These are phyloP conservation scores for Pammene fasciana DNA, from an alignment of 2,888 invertebrate genomes.

Conservation along the genomic window DNA sequence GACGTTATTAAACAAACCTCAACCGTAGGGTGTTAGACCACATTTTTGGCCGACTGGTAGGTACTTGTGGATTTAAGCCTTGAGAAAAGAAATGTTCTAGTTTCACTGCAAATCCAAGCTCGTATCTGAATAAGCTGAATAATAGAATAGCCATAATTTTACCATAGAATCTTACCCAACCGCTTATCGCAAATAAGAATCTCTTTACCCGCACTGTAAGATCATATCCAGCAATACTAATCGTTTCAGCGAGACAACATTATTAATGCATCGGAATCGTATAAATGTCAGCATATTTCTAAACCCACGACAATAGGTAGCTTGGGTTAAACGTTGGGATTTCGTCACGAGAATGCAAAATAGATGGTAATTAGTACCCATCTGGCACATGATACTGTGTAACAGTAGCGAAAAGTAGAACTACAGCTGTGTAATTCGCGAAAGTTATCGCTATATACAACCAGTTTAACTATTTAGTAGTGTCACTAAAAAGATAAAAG, in stretches of 20 bases:
- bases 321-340: slow-evolving; percentile 49
- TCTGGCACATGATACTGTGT: slow-evolving; percentile 17
- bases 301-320: slow-evolving; percentile 43
- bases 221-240: slow-evolving; percentile 30
- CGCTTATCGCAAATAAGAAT: slow-evolving; percentile 30
- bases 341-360: slow-evolving; percentile 57
- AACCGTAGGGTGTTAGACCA: no score
- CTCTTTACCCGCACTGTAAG: slow-evolving; percentile 24
- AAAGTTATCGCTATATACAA: not conserved
- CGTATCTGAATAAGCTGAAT: not conserved
- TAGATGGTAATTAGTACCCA: slow-evolving; percentile 58
- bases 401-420: slow-evolving; percentile 16
- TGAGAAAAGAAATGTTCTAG: not conserved
- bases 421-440: slow-evolving; percentile 1
- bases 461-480: not conserved
- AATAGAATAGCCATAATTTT: slow-evolving; percentile 25
- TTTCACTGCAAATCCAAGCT: not conserved
- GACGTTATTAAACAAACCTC: no score
- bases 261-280: slow-evolving; percentile 15
- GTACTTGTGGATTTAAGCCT: no score
- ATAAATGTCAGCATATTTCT: slow-evolving; percentile 43
- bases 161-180: slow-evolving; percentile 19
- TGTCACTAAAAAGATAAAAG: no score
- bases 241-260: slow-evolving; percentile 20
- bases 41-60: no score